These are phyloP conservation scores for Acrobasis repandana DNA, from an alignment of 2,888 invertebrate genomes.

Conservation along the genomic window DNA sequence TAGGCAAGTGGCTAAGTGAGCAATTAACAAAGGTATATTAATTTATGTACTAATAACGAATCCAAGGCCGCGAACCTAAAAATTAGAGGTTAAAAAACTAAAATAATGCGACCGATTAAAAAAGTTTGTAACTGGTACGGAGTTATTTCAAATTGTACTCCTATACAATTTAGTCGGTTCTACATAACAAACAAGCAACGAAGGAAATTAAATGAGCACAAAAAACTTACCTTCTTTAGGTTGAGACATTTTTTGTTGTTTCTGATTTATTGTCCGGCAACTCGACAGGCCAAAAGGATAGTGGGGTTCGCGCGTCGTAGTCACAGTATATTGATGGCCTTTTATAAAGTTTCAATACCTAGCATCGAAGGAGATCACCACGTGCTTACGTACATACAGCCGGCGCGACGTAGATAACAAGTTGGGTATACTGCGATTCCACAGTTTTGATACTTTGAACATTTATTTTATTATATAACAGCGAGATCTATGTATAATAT, in stretches of 20 bases:
- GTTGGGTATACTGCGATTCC: constrained; percentile 35
- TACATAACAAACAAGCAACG: constrained; percentile 26
- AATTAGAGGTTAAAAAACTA: neutral
- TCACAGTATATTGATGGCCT: constrained; percentile 53
- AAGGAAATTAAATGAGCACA: constrained; percentile 33
- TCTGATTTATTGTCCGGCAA: constrained; percentile 32
- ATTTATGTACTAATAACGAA: too few species aligned
- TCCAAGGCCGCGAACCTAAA: neutral
- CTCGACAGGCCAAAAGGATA: constrained; percentile 45
- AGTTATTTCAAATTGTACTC: neutral
- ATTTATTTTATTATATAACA: too few species aligned
- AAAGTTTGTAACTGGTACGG: neutral
- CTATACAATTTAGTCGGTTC: constrained; percentile 31
- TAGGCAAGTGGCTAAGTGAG: too few species aligned
- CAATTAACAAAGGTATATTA: too few species aligned
- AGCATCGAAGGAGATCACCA: constrained; percentile 53
- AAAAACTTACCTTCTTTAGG: constrained; percentile 72
- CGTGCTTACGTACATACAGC: constrained; percentile 61
- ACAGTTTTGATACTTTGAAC: constrained; percentile 45
- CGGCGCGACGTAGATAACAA: constrained; percentile 61
- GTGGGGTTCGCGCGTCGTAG: constrained; percentile 56
- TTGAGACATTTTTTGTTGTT: constrained; percentile 57
- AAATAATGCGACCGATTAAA: neutral
- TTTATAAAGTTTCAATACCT: constrained; percentile 69
- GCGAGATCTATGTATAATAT: too few species aligned